Conservation (phyloP, 2,888 invertebrate species). For the Polyommatus iphigenia region DNA sequence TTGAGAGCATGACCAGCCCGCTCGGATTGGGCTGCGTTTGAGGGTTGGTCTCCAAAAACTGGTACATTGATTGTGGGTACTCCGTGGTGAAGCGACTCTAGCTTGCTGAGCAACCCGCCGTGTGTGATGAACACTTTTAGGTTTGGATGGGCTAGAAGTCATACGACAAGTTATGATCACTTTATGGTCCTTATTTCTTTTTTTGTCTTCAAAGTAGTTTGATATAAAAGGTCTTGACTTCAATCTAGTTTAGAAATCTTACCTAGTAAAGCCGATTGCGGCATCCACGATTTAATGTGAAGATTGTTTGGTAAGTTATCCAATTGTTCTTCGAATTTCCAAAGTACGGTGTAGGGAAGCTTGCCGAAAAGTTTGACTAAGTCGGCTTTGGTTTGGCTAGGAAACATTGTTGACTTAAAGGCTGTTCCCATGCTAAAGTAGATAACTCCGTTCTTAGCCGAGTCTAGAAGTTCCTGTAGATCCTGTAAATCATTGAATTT, state of each 20-base stretch:
- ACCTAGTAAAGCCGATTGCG: constrained; percentile 8
- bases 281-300: constrained; percentile 20
- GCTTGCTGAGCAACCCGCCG: constrained; percentile 48
- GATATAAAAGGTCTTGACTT: too few species aligned
- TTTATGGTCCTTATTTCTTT: too few species aligned
- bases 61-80: constrained; percentile 57
- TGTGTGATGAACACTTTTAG: constrained; percentile 50
- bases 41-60: constrained; percentile 58
- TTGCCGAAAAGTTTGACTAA: constrained; percentile 11
- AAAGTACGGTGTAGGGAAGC: constrained; percentile 12
- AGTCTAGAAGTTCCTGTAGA: constrained; percentile 20
- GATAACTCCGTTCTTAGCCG: background rate
- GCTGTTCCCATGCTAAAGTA: constrained; percentile 16
- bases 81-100: constrained; percentile 48
- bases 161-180: background rate
- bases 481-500: background rate
- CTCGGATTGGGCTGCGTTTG: constrained; percentile 50
- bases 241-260: background rate
- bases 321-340: constrained; percentile 16
- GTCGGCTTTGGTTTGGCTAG: background rate
- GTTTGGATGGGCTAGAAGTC: constrained; percentile 47
- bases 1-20: constrained; percentile 48
- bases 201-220: too few species aligned
- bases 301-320: constrained; percentile 10
- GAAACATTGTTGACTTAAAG: background rate